phyloP scores from a whole-genome alignment of 2,797 vertebrate species.

The Phataginus tetradactyla region DNA sequence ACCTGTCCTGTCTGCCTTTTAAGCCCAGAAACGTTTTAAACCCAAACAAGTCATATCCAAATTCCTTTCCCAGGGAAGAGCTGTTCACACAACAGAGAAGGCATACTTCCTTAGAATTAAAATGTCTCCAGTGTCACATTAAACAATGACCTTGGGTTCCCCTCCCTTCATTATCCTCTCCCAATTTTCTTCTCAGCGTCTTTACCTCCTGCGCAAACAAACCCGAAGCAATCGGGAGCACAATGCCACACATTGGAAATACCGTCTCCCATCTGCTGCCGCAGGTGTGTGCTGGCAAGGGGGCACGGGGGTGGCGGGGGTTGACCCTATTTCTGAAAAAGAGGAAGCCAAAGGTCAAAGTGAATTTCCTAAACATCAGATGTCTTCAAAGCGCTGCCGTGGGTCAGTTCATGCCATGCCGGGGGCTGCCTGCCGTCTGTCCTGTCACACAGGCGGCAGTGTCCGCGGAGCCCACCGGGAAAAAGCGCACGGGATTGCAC shows the following conservation, averaged over 20 bases:
- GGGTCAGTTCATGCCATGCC: neutral
- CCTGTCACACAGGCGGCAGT: rapidly evolving
- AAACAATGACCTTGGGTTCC: neutral
- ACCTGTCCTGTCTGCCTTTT: neutral
- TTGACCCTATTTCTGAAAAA: conserved; percentile 6
- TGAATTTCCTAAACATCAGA: conserved; percentile 58
- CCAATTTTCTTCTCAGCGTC: neutral
- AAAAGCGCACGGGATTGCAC: too few species aligned
- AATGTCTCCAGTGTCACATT: neutral
- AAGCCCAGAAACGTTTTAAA: neutral
- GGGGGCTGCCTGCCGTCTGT: neutral
- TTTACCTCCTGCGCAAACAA: neutral
- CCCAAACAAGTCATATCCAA: neutral
- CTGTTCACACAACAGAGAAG: neutral
- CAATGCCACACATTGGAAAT: neutral
- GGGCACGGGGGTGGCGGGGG: too few species aligned
- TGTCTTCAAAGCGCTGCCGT: conserved; percentile 12
- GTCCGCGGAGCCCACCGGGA: neutral
- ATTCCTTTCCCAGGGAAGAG: neutral
- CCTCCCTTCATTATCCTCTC: neutral
- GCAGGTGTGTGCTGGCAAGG: neutral
- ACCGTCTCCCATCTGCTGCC: neutral
- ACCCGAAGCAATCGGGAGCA: neutral
- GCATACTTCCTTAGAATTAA: neutral
- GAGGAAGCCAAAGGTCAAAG: conserved; percentile 37